Conservation (phyloP, 2,888 invertebrate genomes). For the Priocnemis perturbator region DNA sequence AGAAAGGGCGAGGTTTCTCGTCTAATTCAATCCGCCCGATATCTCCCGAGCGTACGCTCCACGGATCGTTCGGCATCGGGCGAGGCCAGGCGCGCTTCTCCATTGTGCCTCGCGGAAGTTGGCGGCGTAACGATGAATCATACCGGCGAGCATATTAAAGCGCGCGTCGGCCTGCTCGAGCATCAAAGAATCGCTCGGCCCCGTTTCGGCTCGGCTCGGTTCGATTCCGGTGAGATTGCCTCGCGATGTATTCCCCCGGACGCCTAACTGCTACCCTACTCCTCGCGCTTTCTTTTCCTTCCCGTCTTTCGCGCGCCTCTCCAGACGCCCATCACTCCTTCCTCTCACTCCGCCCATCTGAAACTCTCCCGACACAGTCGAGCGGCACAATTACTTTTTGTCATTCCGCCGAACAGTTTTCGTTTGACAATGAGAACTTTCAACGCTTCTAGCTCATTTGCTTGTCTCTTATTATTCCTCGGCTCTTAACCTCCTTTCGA, state of each 20-base stretch:
- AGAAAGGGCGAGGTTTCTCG: conserved; percentile 1
- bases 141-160: conserved; percentile 4
- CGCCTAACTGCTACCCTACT: too few species aligned
- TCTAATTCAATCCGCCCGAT: conserved; percentile 1
- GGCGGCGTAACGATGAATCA: too few species aligned
- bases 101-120: too few species aligned
- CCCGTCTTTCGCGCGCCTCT: background rate
- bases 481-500: background rate
- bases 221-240: conserved; percentile 36
- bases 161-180: conserved; percentile 1
- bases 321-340: background rate
- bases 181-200: conserved; percentile 38
- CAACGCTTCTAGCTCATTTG: background rate
- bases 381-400: too few species aligned
- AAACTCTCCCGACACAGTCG: too few species aligned
- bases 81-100: too few species aligned
- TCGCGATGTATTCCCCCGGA: conserved; percentile 40
- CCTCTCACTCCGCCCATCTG: background rate
- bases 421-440: background rate
- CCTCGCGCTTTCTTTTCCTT: conserved; percentile 18
- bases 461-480: background rate
- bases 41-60: background rate
- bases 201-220: conserved; percentile 42
- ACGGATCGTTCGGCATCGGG: too few species aligned
- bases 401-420: too few species aligned